These are phyloP conservation scores for Erpobdella octoculata DNA, from an alignment of 2,888 invertebrate species.

Conservation along the genomic window DNA sequence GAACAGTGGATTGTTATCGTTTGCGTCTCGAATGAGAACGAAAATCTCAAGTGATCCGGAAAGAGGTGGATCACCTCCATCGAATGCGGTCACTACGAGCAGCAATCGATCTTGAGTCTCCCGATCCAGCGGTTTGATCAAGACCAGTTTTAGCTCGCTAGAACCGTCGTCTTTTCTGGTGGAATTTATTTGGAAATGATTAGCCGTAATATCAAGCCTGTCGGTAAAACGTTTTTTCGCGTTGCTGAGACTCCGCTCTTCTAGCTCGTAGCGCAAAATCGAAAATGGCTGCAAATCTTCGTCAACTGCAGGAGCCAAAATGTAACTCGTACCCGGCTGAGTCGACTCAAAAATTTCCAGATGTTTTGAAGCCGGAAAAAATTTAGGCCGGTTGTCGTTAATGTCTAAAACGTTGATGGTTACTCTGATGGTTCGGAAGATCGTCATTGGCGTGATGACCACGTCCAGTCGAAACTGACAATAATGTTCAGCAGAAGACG, in stretches of 20 bases:
- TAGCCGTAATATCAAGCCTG: background rate
- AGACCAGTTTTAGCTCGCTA: background rate
- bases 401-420: background rate
- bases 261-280: background rate
- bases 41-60: slow-evolving; percentile 2
- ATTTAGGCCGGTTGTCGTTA: slow-evolving; percentile 7
- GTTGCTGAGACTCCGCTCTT: background rate
- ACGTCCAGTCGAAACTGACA: slow-evolving; percentile 1
- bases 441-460: background rate
- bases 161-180: slow-evolving; percentile 6
- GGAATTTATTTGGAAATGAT: background rate
- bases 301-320: background rate
- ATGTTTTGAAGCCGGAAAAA: background rate
- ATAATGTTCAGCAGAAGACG: background rate
- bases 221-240: background rate
- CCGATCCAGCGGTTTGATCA: background rate
- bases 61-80: slow-evolving; percentile 16
- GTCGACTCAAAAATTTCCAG: slow-evolving; percentile 5
- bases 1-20: slow-evolving; percentile 21
- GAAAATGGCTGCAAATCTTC: background rate
- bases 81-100: background rate
- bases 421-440: background rate
- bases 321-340: background rate
- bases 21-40: slow-evolving; percentile 10
- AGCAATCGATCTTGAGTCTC: slow-evolving; percentile 6